phyloP scores from a whole-genome alignment of 2,888 invertebrate genomes.

The Steromphala cineraria region DNA sequence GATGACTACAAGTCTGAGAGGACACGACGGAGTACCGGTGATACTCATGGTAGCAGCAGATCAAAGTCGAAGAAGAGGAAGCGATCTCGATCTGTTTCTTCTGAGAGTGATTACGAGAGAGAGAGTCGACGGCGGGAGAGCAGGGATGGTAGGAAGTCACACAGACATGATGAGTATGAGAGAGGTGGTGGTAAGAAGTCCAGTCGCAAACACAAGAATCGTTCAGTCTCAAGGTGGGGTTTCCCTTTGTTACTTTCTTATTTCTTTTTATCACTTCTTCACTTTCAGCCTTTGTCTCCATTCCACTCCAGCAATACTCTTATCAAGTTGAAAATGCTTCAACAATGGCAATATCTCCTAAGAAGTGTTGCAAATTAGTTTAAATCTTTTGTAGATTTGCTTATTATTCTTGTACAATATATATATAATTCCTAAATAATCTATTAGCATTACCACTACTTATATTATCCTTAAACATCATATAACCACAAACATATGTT shows the following conservation, averaged over 20 bases:
- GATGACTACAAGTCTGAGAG: slow-evolving; percentile 18
- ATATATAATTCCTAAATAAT: no score
- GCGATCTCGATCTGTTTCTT: slow-evolving; percentile 53
- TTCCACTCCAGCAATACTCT: no score
- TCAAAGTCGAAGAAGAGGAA: slow-evolving; percentile 52
- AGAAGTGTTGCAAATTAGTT: no score
- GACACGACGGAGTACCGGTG: slow-evolving; percentile 27
- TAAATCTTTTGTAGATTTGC: no score
- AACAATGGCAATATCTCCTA: no score
- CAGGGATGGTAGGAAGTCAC: neutral
- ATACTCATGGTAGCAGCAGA: slow-evolving; percentile 23
- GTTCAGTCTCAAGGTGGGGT: slow-evolving; percentile 71
- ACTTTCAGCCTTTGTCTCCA: neutral
- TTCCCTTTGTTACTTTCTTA: slow-evolving; percentile 25
- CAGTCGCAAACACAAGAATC: slow-evolving; percentile 72
- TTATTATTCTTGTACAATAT: no score
- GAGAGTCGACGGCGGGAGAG: slow-evolving; percentile 20
- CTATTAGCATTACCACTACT: no score
- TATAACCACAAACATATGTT: no score
- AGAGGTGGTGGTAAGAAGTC: slow-evolving; percentile 74
- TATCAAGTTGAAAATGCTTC: no score
- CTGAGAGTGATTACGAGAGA: slow-evolving; percentile 51
- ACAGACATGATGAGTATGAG: slow-evolving; percentile 42
- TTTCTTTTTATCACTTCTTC: neutral
- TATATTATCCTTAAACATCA: no score